Base-by-base conservation (phyloP, 2,888 invertebrate genomes). In the Diadegma fenestrale region DNA sequence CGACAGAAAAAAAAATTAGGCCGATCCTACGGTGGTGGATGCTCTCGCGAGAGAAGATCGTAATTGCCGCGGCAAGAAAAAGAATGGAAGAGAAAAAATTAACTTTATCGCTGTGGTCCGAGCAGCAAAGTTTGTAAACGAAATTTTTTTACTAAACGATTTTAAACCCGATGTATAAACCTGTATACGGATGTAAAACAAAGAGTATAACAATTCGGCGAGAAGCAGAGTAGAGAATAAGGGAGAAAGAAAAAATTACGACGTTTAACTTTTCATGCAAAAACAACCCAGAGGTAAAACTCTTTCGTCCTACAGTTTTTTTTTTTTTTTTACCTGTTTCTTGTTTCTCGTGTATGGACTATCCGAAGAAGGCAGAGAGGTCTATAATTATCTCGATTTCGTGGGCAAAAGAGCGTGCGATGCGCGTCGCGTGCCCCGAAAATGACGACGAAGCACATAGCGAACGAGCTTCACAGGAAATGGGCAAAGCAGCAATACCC, bases 401-500 rank as follows among this genome's bases (percentile, higher is more conserved):
- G 80, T 76, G 73, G 82, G 82, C 72, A 80, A 83, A 80, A 76
- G 83, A 82, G 83, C 85, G 82, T 85, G 85, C 80, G 79, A 80
- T 82, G 72, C 77, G 66, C 80, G 85, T 85, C 82, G 85, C 85
- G 80, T 77, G 85, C 73, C 73, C 75, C n/a, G 75, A 75, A 82
- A 78, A 63, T 33, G 54, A 54, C 69, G 81, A 75, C 82, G 69
- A 75, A 69, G 33, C 58, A 66, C 63, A 72, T 58, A 73, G 37
- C 61, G 51, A 77, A 64, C 41, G 72, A 78, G 51, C 58, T 76
- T 76, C 33, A 54, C 43, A 64, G 77, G 58, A 72, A 77, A 80
- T 66, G 33, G 71, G 51, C 58, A 48, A 79, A 72, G n/a, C 54
- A 72, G n/a, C 54, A 75, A 69, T 58, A 64, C 17, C 45, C 54